Base-by-base conservation (phyloP, 2,113 vertebrate species). In the Antechinus flavipes region DNA sequence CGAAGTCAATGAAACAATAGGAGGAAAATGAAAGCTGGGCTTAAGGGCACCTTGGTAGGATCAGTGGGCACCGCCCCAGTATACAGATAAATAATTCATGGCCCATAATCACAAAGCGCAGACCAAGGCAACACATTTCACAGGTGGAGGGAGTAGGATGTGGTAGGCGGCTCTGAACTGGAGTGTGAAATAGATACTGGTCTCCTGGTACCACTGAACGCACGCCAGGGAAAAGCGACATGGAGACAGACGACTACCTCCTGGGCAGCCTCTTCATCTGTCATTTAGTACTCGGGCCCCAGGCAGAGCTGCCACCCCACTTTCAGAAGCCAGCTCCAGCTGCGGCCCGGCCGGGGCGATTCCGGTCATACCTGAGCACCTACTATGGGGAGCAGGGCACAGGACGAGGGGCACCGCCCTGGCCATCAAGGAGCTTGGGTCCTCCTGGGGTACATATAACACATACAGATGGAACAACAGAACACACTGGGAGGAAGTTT, bases 11-110 rank as follows among this genome's bases (percentile, higher is more conserved):
- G 19, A 61, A 91, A 93, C 90, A 91, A 76, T n/a, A 61, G 91
- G 55, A 95, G 49, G n/a, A 93, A 97, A 95, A 92, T 0, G 0
- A 93, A 23, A 22, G 94, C 91, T 56, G 16, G 8, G 4, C 89
- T 94, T 95, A 93, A 97, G 90, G 22, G 54, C 47, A 96, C 0
- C 56, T 94, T 98, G 91, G 52, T 93, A 91, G 27, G n/a, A 94
- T 76, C 50, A 91, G 91, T 2, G 96, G 12, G 23, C 22, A 97
- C 53, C 0, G 16, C 1, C 68, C 8, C 22, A 84, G 91, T 89
- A 91, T 35, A 3, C 4, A 42, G 47, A 93, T 95, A 91, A 95
- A 54, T 95, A 95, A 96, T 94, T 94, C 93, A 96, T 91, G 68
- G 90, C 54, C 1, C 27, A 50, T 84, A 96, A 97, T 93, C 54